Base-by-base conservation (phyloP, 2,113 vertebrate genomes). In the Gobiocypris rarus region DNA sequence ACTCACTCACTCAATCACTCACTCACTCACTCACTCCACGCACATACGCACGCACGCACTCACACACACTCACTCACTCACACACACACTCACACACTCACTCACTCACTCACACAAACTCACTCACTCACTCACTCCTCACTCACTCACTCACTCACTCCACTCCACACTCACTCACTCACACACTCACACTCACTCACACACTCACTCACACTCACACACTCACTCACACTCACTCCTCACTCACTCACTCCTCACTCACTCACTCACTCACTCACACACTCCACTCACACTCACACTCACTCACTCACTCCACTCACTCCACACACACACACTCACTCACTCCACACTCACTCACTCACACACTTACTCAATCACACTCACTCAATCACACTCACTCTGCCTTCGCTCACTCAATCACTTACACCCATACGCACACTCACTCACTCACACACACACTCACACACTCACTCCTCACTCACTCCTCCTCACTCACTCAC, bases 291-390 rank as follows among this genome's bases (percentile, higher is more conserved):
- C 52, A 43, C 34, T 45, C 28, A 63, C 31, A 38, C 82, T 78
- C 45, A 45, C 28, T 45, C 61, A 31, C 34, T 61, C n/a, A 6
- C n/a, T n/a, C n/a, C n/a, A n/a, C n/a, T n/a, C n/a, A n/a, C n/a
- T n/a, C n/a, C n/a, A n/a, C n/a, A n/a, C n/a, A n/a, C n/a, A n/a
- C n/a, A n/a, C n/a, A n/a, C n/a, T n/a, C n/a, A n/a, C n/a, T n/a
- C n/a, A n/a, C n/a, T n/a, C n/a, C 45, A 45, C 61, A 52, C 70
- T 70, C 67, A 61, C 69, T n/a, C 70, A 22, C 45, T 4, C 56
- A 28, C 56, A 11, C 48, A 26, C 81, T 31, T 77, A 87, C 82
- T 77, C 61, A 70, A n/a, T n/a, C 31, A 78, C 73, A 67, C 24
- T 34, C 50, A 75, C 56, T n/a, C n/a, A n/a, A n/a, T n/a, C n/a